Base-by-base conservation (phyloP, 2,797 vertebrate genomes). In the Sitta carolinensis region DNA sequence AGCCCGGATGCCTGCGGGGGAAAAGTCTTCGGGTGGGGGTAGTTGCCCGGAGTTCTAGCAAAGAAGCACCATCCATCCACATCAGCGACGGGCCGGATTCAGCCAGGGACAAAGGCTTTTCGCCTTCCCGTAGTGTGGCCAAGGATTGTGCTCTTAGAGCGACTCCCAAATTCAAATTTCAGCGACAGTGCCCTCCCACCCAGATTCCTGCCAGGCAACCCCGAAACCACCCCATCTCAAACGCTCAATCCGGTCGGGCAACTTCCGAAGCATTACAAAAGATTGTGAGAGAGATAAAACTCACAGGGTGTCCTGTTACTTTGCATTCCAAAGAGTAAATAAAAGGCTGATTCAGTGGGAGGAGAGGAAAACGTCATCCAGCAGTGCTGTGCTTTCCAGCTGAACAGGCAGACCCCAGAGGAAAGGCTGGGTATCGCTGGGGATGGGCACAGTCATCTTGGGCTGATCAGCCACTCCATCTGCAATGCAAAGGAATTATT, bases 261-360 rank as follows among this genome's bases (percentile, higher is more conserved):
- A 90, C 95, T 96, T 91, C 42, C 2, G 13, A 27, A 23, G 91
- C 70, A 19, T 80, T 43, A 92, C 89, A 75, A 91, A 90, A 77
- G 96, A 95, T 32, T 2, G 67, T 42, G 83, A 57, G 93, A 42
- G 84, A 89, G 95, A 96, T 94, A 97, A 95, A 91, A 23, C 74
- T 40, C 93, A 29, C 48, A 29, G 86, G 91, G 96, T 95, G 95
- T 95, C 95, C 96, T 95, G 94, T 97, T 97, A 97, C 96, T 90
- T 95, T 82, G 93, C 93, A 95, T 96, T 95, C 95, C 96, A 87
- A 67, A 87, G 95, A 13, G 95, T 82, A 84, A 95, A 95, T 89
- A 88, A 89, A 94, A 84, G 95, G 88, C 92, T 97, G 96, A 96
- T 89, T 96, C 96, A 97, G 70, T 94, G 94, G 96, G 95, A 96